Percentiles rank a stretch among this genome's conserved stretches.
Evolutionary conservation across 1,140 invertebrate species (phyloP).

Genomic region (Temnothorax longispinosus): DNA sequence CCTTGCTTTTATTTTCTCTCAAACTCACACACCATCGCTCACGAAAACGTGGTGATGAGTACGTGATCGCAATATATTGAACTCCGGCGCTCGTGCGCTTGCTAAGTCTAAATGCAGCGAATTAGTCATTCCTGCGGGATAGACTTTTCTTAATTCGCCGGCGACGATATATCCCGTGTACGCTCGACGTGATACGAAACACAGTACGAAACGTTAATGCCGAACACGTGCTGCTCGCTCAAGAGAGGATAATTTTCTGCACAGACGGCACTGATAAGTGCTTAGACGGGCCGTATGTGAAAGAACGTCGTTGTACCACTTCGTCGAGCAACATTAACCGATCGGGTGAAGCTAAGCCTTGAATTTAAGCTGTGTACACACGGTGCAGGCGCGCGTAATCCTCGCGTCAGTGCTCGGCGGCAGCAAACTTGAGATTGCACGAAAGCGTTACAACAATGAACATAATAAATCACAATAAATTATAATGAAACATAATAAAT

Average conservation of each 20-base stretch:
- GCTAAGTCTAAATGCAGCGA: not conserved
- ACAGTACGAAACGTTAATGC: slow-evolving; percentile 23
- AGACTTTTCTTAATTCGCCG: not conserved
- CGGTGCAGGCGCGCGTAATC: not conserved
- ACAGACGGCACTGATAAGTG: slow-evolving; percentile 56
- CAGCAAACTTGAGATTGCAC: slow-evolving; percentile 7
- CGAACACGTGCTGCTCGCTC: slow-evolving; percentile 32
- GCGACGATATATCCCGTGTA: not conserved
- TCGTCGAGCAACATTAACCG: slow-evolving; percentile 25
- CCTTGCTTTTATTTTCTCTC: not conserved
- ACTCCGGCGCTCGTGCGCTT: not conserved
- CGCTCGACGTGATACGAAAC: not conserved
- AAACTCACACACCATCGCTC: not conserved
- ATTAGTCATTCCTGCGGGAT: not conserved
- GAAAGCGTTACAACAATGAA: not conserved
- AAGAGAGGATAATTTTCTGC: slow-evolving; percentile 44
- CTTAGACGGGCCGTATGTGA: slow-evolving; percentile 1
- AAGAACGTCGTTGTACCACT: slow-evolving; percentile 49
- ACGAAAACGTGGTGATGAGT: no score
- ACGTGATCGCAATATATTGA: not conserved
- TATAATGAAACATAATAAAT: no score
- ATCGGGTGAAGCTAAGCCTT: not conserved
- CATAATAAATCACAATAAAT: not conserved
- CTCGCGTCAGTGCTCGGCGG: not conserved
- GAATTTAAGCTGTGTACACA: not conserved